A percentile compares a stretch with the other conserved stretches of the same genome.
Evolutionary conservation across 1,140 invertebrate genomes (phyloP).

Genomic region (Planococcus citri): DNA sequence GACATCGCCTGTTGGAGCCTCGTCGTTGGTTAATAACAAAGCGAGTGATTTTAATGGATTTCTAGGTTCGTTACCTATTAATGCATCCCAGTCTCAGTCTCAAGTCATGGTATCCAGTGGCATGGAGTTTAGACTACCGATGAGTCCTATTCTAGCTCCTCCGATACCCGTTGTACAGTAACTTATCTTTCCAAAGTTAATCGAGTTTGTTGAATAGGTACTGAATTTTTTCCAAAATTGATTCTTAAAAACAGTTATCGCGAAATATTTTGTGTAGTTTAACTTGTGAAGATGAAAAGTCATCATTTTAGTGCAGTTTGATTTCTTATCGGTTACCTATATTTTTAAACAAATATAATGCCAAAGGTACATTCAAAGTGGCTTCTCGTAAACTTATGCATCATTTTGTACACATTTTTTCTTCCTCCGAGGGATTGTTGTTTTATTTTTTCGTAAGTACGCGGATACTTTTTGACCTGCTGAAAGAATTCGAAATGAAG

Average conservation of each 20-base stretch:
- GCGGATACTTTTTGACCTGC: too few species aligned
- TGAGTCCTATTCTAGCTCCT: slow-evolving; percentile 12
- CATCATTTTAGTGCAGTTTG: neutral
- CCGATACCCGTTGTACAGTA: slow-evolving; percentile 23
- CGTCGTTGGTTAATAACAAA: slow-evolving; percentile 9
- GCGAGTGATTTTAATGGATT: neutral
- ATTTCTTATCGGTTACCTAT: neutral
- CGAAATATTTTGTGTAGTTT: neutral
- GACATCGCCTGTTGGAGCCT: neutral
- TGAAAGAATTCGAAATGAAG: too few species aligned
- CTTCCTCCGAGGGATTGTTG: neutral
- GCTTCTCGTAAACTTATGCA: too few species aligned
- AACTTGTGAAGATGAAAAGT: neutral
- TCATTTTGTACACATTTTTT: neutral
- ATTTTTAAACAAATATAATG: neutral
- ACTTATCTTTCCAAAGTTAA: neutral
- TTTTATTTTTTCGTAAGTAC: neutral
- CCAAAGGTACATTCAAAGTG: neutral
- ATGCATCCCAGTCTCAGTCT: slow-evolving; percentile 9
- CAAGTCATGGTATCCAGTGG: neutral
- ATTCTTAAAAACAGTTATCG: too few species aligned
- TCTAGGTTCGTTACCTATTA: neutral
- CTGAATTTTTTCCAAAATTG: neutral
- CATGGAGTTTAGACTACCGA: neutral
- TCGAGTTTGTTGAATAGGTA: too few species aligned